Evolutionary conservation across 1,140 invertebrate genomes (phyloP).

Genomic region (Pseudoatta argentina): DNA sequence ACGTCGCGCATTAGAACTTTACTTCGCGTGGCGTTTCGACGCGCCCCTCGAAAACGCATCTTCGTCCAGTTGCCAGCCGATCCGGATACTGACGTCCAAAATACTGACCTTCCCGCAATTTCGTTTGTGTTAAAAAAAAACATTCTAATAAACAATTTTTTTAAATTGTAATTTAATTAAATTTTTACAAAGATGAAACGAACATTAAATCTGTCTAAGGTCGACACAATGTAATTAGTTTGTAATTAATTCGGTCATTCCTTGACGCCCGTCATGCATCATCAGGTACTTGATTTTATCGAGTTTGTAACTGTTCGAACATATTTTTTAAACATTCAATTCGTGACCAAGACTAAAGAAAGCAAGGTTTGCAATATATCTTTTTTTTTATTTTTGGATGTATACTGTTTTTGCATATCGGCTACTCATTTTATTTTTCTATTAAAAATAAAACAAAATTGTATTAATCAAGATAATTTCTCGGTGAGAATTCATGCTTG

Average conservation of each 20-base stretch:
- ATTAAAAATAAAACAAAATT: background rate
- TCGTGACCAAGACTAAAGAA: no score
- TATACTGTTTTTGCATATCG: no score
- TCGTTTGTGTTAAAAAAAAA: background rate
- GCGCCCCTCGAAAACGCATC: conserved; percentile 43
- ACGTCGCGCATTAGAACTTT: conserved; percentile 71
- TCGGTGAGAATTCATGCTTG: background rate
- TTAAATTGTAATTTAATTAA: background rate
- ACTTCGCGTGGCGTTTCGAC: conserved; percentile 67
- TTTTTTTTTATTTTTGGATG: no score
- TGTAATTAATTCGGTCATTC: no score
- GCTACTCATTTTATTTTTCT: background rate
- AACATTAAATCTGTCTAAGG: background rate
- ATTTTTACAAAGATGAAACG: background rate
- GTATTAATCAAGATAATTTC: conserved; percentile 2
- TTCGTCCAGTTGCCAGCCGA: conserved; percentile 1
- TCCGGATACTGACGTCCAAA: background rate
- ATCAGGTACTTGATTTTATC: no score
- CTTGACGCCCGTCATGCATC: no score
- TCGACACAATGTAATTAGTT: no score
- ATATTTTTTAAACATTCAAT: no score
- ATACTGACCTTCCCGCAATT: background rate
- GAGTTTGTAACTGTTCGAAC: no score
- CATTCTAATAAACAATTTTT: background rate
- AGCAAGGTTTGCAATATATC: no score